A percentile compares a stretch with the other conserved stretches of the same genome.
Evolutionary conservation across 2,113 vertebrate species (phyloP).

Genomic region (Ailuropoda melanoleuca): DNA sequence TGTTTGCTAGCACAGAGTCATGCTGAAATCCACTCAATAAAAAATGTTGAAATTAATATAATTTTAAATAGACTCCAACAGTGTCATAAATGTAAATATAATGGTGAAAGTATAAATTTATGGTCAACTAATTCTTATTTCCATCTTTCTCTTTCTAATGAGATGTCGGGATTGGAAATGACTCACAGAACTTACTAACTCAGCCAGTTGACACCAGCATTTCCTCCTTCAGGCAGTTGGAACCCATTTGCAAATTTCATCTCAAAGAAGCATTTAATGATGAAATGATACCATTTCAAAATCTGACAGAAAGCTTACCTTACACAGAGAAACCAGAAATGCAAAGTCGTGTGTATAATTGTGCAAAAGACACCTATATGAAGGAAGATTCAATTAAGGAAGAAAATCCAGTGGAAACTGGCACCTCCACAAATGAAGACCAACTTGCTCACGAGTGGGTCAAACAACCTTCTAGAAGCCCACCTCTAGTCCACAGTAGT

Average conservation of each 20-base stretch:
- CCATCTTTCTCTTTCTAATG: constrained; percentile 34
- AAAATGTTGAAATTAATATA: constrained; percentile 13
- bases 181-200: background rate
- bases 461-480: background rate
- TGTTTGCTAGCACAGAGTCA: background rate
- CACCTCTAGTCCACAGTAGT: background rate
- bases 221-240: constrained; percentile 27
- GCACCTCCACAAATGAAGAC: constrained; percentile 22
- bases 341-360: background rate
- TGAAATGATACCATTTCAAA: constrained; percentile 29
- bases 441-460: background rate
- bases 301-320: background rate
- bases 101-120: background rate
- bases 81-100: constrained; percentile 30
- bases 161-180: constrained; percentile 27
- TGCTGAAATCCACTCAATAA: background rate
- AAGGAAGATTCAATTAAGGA: background rate
- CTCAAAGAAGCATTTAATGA: constrained; percentile 40
- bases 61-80: background rate
- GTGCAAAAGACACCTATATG: background rate
- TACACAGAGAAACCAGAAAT: constrained; percentile 28
- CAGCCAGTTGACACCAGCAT: background rate
- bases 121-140: constrained; percentile 27
- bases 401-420: constrained; percentile 9
- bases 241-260: constrained; percentile 38